Conservation (phyloP, 2,888 invertebrate species). For the Drosophila rubida region DNA sequence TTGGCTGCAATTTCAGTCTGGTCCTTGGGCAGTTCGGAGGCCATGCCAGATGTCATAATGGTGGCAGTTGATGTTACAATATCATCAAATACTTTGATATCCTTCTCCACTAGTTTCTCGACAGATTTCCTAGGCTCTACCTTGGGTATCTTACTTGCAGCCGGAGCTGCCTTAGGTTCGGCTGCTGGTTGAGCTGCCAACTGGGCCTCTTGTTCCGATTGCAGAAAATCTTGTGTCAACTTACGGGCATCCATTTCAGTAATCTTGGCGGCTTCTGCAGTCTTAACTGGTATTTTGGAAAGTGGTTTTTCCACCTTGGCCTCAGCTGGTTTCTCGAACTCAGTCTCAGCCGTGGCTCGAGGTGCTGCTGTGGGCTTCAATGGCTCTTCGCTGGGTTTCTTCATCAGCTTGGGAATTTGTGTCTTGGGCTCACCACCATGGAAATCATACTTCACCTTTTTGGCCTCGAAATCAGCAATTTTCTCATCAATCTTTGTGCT, state of each 20-base stretch:
- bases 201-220: conserved; percentile 61
- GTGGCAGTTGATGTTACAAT: conserved; percentile 57
- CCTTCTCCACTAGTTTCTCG: conserved; percentile 56
- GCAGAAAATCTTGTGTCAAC: conserved; percentile 67
- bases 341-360: conserved; percentile 58
- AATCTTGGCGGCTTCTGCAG: conserved; percentile 34
- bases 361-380: conserved; percentile 69
- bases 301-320: conserved; percentile 56
- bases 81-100: conserved; percentile 59
- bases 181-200: conserved; percentile 12
- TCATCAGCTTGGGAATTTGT: conserved; percentile 60
- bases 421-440: conserved; percentile 75
- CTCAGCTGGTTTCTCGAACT: conserved; percentile 53
- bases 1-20: conserved; percentile 59
- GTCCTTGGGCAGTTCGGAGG: conserved; percentile 33
- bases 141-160: conserved; percentile 72
- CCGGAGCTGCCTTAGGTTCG: conserved; percentile 56
- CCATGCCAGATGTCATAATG: conserved; percentile 63
- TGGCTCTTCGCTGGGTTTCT: conserved; percentile 53
- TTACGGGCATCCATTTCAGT: conserved; percentile 59
- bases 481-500: conserved; percentile 73
- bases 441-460: conserved; percentile 76
- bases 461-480: conserved; percentile 75
- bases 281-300: conserved; percentile 70
- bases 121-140: conserved; percentile 69